Evolutionary conservation across 2,797 vertebrate genomes (phyloP).

Genomic region (Poecilia wingei): DNA sequence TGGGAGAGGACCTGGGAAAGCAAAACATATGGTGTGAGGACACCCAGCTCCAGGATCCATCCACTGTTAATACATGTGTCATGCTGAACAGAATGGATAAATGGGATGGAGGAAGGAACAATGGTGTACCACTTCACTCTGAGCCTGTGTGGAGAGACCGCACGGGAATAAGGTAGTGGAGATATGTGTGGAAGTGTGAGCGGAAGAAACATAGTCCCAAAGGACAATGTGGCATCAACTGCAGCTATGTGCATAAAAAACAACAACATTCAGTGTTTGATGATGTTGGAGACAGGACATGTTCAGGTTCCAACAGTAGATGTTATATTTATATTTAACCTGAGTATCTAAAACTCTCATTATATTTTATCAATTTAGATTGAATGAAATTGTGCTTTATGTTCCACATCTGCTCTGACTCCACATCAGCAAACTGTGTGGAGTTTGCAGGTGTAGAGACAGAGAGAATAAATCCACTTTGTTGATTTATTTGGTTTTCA

Average conservation of each 20-base stretch:
- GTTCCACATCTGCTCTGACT: no score
- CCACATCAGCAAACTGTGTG: neutral
- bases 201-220: conserved; percentile 40
- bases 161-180: conserved; percentile 64
- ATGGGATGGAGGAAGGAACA: conserved; percentile 78
- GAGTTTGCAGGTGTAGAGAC: neutral
- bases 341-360: neutral
- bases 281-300: neutral
- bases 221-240: conserved; percentile 62
- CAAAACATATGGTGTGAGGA: conserved; percentile 81
- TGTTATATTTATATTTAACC: neutral
- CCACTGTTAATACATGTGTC: conserved; percentile 83
- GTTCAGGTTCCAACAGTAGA: neutral
- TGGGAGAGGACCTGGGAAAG: conserved; percentile 65
- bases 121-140: conserved; percentile 72
- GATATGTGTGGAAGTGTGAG: conserved; percentile 36
- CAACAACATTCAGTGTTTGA: conserved; percentile 20
- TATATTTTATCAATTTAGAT: neutral
- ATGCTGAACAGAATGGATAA: conserved; percentile 85
- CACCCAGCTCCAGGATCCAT: conserved; percentile 83
- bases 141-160: conserved; percentile 71
- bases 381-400: neutral
- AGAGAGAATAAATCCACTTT: neutral
- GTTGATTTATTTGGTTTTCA: neutral
- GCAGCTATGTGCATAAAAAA: conserved; percentile 39